Evolutionary conservation across 1,140 invertebrate species (phyloP), one percentile per base, ranked within the genome.

Genomic region (Cyphomyrmex costatus): DNA sequence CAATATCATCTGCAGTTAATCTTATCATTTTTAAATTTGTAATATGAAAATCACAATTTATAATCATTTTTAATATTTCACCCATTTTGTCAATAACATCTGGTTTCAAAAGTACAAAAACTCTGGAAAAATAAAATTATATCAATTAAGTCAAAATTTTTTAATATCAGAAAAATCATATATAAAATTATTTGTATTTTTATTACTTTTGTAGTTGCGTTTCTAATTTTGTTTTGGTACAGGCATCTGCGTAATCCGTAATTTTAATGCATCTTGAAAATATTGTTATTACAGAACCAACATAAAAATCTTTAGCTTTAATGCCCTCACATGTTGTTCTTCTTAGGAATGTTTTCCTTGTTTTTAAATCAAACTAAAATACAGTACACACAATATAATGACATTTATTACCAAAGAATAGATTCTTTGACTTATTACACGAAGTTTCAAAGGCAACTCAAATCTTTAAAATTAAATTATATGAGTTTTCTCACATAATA

Each of bases 191-290:
- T 70, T 36, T 27, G 7, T 84, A n/a, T n/a, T n/a, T 94, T 46
- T 1, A 1, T 94, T 95, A 97, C 97, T 96, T 96, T 94, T 97
- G 95, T 82, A 96, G 95, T 90, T 96, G 95, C 87, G 95, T 95
- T 19, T 95, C 95, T 66, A 97, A 93, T 91, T 95, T 96, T 88
- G 94, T 96, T 91, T 95, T 96, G 0, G 97, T 97, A 33, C 93
- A 91, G 79, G 95, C 96, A 95, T 98, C 97, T 3, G 96, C 98
- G 95, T 97, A 98, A 94, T 97, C 97, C 36, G 96, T 96, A 73
- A 98, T 96, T 92, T 97, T 97, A 58, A 98, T 96, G 87, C 97
- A 96, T 61, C 98, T 95, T 7, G 97, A 97, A 91, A 98, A 97
- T 89, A 99, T 96, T 86, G 96, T 97, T 4, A 98, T 95, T 24